Percentiles rank a stretch among this genome's conserved stretches.
Conservation (phyloP, 1,140 invertebrate species). For the Neodiprion lecontei region DNA sequence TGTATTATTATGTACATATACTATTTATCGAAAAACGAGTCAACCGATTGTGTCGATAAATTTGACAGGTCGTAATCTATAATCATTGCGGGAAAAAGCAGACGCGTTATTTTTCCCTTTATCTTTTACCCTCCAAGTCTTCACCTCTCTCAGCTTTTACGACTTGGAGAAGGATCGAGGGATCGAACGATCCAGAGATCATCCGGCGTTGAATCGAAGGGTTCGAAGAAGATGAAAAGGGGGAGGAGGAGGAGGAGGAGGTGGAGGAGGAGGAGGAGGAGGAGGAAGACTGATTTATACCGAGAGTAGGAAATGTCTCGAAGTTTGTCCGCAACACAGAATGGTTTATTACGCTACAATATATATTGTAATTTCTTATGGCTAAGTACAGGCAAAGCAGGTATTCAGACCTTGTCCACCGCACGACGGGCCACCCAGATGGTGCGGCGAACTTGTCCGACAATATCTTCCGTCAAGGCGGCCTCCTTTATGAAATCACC, state of each 20-base stretch:
- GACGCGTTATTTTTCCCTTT: no score
- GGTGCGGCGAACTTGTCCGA: constrained; percentile 54
- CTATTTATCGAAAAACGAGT: no score
- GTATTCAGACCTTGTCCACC: constrained; percentile 30
- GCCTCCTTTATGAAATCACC: constrained; percentile 58
- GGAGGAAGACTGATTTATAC: constrained; percentile 18
- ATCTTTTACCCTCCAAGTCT: no score
- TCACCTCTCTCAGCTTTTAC: no score
- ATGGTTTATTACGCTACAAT: constrained; percentile 19
- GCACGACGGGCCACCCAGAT: constrained; percentile 52
- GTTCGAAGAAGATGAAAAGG: neutral
- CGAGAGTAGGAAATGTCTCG: constrained; percentile 21
- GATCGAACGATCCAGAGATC: no score
- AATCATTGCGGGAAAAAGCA: no score
- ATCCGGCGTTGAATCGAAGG: neutral
- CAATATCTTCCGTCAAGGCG: constrained; percentile 60
- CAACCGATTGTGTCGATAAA: neutral
- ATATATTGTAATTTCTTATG: constrained; percentile 8
- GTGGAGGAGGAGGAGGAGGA: constrained; percentile 15
- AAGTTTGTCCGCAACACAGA: constrained; percentile 31
- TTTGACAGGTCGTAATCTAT: neutral
- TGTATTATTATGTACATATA: no score
- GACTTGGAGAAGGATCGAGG: no score
- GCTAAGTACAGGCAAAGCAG: constrained; percentile 22
- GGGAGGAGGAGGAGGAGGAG: constrained; percentile 1